phyloP scores from a whole-genome alignment of 2,888 invertebrate species.

The Papilio demoleus region DNA sequence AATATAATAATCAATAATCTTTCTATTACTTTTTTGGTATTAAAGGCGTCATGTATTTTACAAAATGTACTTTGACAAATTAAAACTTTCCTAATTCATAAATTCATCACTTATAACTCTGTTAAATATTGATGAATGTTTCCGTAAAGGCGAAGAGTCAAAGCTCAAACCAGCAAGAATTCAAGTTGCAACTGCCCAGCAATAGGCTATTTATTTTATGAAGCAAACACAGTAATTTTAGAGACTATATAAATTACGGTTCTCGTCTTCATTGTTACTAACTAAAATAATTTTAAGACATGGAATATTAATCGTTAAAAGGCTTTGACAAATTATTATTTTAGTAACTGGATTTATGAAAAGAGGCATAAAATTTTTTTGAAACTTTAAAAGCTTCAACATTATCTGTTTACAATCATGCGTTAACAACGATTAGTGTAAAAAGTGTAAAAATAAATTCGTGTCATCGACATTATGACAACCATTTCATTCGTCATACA shows the following conservation, averaged over 20 bases:
- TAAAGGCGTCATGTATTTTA: no score
- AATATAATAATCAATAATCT: not conserved
- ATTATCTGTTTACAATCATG: no score
- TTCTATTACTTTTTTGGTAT: no score
- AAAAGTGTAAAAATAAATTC: not conserved
- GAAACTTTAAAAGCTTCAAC: no score
- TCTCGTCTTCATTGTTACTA: not conserved
- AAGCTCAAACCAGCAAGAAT: constrained; percentile 4
- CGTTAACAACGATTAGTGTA: not conserved
- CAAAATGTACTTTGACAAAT: not conserved
- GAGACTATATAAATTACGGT: not conserved
- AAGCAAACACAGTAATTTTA: not conserved
- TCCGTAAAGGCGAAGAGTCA: constrained; percentile 5
- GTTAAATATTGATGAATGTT: not conserved
- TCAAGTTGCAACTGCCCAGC: not conserved
- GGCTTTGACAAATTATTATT: no score
- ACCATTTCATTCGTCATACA: constrained; percentile 3
- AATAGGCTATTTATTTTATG: not conserved
- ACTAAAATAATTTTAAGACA: not conserved
- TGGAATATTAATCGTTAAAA: no score
- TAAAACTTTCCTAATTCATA: not conserved
- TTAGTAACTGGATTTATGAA: no score
- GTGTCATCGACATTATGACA: not conserved
- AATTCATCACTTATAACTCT: not conserved
- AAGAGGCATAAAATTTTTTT: no score